These are phyloP conservation scores for Hippolais icterina DNA, from an alignment of 2,113 vertebrate genomes.

Conservation along the genomic window DNA sequence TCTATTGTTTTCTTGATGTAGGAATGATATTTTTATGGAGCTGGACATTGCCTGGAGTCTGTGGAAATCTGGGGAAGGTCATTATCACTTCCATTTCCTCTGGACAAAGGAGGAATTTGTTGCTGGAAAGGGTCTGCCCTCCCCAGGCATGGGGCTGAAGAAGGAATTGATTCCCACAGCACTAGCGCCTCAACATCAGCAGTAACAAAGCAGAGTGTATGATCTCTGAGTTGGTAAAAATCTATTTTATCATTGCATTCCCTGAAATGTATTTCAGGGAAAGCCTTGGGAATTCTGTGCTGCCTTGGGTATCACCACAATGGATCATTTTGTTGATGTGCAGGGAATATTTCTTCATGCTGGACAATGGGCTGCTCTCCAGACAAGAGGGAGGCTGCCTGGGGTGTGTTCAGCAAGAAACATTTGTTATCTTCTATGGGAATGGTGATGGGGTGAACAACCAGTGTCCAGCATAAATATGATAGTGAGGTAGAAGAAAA, in stretches of 20 bases:
- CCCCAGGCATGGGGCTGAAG: rapidly evolving
- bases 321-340: background rate
- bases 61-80: background rate
- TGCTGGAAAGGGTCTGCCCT: background rate
- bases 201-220: background rate
- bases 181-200: background rate
- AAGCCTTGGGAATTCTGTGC: background rate
- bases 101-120: background rate
- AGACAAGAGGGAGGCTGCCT: background rate
- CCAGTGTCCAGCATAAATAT: background rate
- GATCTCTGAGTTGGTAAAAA: background rate
- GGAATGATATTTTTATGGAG: background rate
- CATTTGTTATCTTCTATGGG: background rate
- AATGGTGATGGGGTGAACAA: background rate
- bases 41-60: background rate
- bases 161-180: background rate
- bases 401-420: background rate
- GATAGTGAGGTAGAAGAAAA: background rate
- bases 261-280: background rate
- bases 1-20: background rate
- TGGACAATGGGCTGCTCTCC: background rate
- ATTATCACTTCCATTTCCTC: background rate
- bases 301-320: background rate
- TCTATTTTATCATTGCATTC: background rate
- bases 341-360: background rate